Percentiles rank a stretch among this genome's conserved stretches.
Evolutionary conservation across 2,113 vertebrate species (phyloP).

Genomic region (Dasyprocta punctata): DNA sequence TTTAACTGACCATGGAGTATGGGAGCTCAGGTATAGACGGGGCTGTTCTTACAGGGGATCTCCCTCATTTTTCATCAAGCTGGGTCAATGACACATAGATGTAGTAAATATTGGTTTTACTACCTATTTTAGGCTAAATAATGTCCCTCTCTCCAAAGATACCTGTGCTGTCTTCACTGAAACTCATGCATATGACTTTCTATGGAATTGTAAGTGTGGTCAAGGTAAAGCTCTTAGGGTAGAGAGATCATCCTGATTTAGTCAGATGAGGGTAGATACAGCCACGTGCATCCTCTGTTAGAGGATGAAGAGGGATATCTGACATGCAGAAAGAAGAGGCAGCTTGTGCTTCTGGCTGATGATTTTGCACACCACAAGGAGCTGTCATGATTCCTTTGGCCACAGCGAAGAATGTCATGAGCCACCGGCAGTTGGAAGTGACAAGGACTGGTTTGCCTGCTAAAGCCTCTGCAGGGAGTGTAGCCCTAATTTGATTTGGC

Average conservation of each 20-base stretch:
- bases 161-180: not conserved
- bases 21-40: not conserved
- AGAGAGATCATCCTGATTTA: not conserved
- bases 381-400: no score
- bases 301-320: no score
- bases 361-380: no score
- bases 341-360: no score
- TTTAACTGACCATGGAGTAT: not conserved
- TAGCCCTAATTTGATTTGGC: not conserved
- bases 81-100: not conserved
- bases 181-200: not conserved
- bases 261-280: not conserved
- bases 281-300: no score
- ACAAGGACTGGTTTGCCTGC: not conserved
- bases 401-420: not conserved
- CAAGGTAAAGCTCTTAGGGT: not conserved
- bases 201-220: not conserved
- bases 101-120: not conserved
- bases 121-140: not conserved
- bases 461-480: not conserved
- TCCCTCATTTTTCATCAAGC: not conserved
- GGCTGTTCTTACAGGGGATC: not conserved
- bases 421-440: not conserved
- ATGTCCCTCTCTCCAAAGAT: not conserved
- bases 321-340: no score